Evolutionary conservation across 2,888 invertebrate species (phyloP), one percentile per base, ranked within the genome.

Genomic region (Oscheius sp.): DNA sequence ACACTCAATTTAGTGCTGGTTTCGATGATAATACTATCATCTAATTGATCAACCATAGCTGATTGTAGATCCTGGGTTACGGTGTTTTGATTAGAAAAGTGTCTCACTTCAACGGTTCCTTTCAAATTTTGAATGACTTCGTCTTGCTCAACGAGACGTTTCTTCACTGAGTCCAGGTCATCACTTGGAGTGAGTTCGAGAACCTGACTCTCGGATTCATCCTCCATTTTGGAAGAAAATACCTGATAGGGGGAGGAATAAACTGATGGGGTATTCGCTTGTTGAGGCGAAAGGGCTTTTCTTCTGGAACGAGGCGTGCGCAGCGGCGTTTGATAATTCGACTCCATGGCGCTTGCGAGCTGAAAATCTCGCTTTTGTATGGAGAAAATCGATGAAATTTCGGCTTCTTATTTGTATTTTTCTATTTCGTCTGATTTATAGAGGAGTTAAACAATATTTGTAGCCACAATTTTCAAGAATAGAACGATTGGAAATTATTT

Each of bases 211-310:
- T n/a, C 4, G 12, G 42, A 42, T 6, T 17, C 20, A 29, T 50
- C 29, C 52, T 17, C 5, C 10, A 50, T 10, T 50, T 50, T 48
- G 17, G 17, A 53, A 10, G 10, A 34, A 34, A n/a, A 31, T 27
- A 53, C 65, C 45, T 65, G 42, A 23, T 65, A 65, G 27, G 65
- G 65, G 3, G 65, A 65, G 12, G 29, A 33, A 31, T 65, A 65
- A 29, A 31, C 34, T 0, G 65, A 65, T 8, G 48, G 12, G 12
- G 55, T 20, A n/a, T n/a, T n/a, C n/a, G n/a, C n/a, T n/a, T n/a
- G n/a, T 29, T 55, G 53, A 15, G 64, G 64, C 0, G 64, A 64
- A 8, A 48, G 3, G 8, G 64, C 64, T 31, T 34, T 64, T 31
- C 64, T 46, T 12, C 64, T 6, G 1, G 64, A 64, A 20, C 48